Base-by-base conservation (phyloP, 30 jellyfish, hydroid and myxozoan genomes). In the Cassiopea xamachana region DNA sequence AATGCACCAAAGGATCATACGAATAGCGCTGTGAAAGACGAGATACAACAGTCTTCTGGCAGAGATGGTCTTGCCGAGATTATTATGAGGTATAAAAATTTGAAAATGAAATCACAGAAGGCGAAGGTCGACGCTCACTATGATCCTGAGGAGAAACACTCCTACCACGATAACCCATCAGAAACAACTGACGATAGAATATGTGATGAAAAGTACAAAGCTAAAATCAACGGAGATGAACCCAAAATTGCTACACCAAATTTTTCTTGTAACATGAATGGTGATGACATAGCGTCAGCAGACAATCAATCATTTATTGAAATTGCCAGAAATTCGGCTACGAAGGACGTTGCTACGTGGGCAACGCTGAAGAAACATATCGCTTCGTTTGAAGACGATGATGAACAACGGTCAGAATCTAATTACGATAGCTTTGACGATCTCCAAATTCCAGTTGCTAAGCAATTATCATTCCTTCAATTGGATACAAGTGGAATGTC, bases 381-480 rank as follows among this genome's bases (percentile, higher is more conserved):
- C 70, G 51, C 84, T 4, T 70, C 58, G 14, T 71, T 60, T 2
- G 72, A 69, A 17, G 83, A 48, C 16, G 69, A 60, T 18, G 64
- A 15, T 10, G 85, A 76, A 19, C 46, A 2, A 12, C 39, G 39
- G 39, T 62, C 48, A 43, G 78, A 64, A 49, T 27, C 58, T 1
- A 9, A 19, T 39, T 39, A 5, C 74, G 84, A 71, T 50, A 83
- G 91, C 64, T 83, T 83, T 60, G 91, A 83, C 14, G 84, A 83
- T 60, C 64, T 83, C 5, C 67, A 75, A 60, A 18, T 79, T 70
- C 90, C 94, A 19, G 90, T 87, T 58, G 94, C 94, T 27, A 74
- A 78, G 80, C 94, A 69, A 68, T 75, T 87, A 60, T 87, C 94
- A 39, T 87, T 87, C 64, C 55, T 87, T 6, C 94, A 87, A 72